Evolutionary conservation across 2,797 vertebrate genomes (phyloP).

Genomic region (Cyclura pinguis): DNA sequence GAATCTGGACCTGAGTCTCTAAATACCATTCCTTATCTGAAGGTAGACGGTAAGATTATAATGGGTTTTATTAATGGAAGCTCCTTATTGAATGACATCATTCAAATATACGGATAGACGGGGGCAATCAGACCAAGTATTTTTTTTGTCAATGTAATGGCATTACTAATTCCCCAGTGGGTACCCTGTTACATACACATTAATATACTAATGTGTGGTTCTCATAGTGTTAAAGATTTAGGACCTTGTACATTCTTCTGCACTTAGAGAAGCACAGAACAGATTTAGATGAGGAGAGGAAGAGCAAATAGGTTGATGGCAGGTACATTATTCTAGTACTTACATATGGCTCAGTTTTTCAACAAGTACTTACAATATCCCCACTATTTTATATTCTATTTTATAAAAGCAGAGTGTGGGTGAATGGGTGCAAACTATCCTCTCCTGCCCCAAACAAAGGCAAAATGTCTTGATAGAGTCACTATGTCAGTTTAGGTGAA

Average conservation of each 20-base stretch:
- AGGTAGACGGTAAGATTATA: constrained; percentile 47
- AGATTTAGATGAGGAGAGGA: not conserved
- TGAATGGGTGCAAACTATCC: not conserved
- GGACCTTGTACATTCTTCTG: not conserved
- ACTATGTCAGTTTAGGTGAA: not conserved
- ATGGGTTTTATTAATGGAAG: constrained; percentile 56
- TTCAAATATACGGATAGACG: constrained; percentile 46
- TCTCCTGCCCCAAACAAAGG: not conserved
- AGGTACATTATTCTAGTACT: not conserved
- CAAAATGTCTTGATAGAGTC: not conserved
- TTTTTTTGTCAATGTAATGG: constrained; percentile 57
- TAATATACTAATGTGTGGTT: constrained; percentile 27
- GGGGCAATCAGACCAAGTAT: constrained; percentile 55
- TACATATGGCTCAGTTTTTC: constrained; percentile 3
- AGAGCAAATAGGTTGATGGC: not conserved
- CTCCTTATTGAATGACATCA: constrained; percentile 47
- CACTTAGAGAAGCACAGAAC: constrained; percentile 15
- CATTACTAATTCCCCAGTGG: constrained; percentile 31
- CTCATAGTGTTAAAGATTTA: constrained; percentile 32
- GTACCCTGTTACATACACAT: constrained; percentile 37
- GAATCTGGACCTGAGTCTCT: constrained; percentile 32
- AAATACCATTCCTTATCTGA: constrained; percentile 55
- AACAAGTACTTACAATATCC: not conserved
- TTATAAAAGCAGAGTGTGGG: not conserved
- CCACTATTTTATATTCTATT: not conserved